phyloP scores from a whole-genome alignment of 1,140 invertebrate genomes.

The Planococcus citri region DNA sequence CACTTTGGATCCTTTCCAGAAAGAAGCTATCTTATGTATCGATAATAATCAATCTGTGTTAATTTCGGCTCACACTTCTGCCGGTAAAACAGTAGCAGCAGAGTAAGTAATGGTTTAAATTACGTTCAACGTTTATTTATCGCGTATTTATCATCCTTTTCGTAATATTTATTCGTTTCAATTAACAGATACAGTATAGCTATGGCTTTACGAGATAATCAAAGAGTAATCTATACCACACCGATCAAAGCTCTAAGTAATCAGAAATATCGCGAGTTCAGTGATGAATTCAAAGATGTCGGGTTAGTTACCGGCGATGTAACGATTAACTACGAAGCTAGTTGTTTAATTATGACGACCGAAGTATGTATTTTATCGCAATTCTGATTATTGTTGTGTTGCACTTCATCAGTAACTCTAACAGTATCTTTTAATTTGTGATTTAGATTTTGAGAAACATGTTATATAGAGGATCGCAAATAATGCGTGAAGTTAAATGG shows the following conservation, averaged over 20 bases:
- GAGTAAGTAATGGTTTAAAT: slow-evolving; percentile 60
- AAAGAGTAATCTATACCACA: slow-evolving; percentile 97
- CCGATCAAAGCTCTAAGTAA: slow-evolving; percentile 99
- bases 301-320: slow-evolving; percentile 98
- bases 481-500: slow-evolving; percentile 98
- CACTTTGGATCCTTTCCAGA: slow-evolving; percentile 94
- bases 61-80: slow-evolving; percentile 98
- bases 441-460: slow-evolving; percentile 85
- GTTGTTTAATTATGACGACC: slow-evolving; percentile 98
- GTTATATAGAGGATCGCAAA: slow-evolving; percentile 95
- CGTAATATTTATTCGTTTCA: neutral
- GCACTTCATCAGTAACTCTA: neutral
- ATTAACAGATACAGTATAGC: slow-evolving; percentile 55
- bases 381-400: neutral
- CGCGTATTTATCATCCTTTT: too few species aligned
- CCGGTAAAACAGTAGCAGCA: slow-evolving; percentile 97
- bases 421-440: neutral
- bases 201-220: slow-evolving; percentile 53
- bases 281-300: slow-evolving; percentile 95
- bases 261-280: slow-evolving; percentile 98
- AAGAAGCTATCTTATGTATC: slow-evolving; percentile 91
- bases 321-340: slow-evolving; percentile 95
- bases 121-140: neutral
- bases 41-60: slow-evolving; percentile 96
- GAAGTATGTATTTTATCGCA: slow-evolving; percentile 48